phyloP scores from a whole-genome alignment of 2,113 vertebrate genomes.

The Anseranas semipalmata region DNA sequence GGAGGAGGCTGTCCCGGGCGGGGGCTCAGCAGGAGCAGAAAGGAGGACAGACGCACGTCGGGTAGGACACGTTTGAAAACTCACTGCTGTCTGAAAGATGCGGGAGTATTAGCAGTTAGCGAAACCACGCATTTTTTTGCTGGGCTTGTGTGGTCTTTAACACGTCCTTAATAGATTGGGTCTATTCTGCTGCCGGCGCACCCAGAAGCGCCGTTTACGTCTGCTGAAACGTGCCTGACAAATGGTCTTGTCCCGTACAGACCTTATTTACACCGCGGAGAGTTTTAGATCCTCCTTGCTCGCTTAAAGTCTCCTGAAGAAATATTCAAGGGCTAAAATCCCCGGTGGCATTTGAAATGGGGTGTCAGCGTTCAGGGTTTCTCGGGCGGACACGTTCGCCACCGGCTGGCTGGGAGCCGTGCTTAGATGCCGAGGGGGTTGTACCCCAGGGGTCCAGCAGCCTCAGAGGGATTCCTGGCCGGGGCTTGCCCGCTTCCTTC shows the following conservation, averaged over 20 bases:
- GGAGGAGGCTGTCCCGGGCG: no score
- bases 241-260: neutral
- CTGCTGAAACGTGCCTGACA: neutral
- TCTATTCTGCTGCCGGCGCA: neutral
- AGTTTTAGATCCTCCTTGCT: slow-evolving; percentile 33
- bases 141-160: neutral
- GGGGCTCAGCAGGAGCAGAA: neutral
- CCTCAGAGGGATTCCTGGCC: neutral
- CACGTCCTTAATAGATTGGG: neutral
- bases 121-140: neutral
- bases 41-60: neutral
- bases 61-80: neutral
- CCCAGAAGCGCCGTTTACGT: neutral
- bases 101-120: neutral
- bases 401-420: neutral
- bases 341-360: neutral
- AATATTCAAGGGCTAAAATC: slow-evolving; percentile 10
- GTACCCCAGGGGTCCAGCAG: neutral
- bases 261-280: neutral
- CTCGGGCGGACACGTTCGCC: neutral
- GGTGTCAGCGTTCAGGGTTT: neutral
- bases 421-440: neutral
- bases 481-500: neutral
- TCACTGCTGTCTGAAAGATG: neutral
- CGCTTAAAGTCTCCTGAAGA: neutral